Evolutionary conservation across 2,797 vertebrate genomes (phyloP).

Genomic region (Dicrostonyx torquatus): DNA sequence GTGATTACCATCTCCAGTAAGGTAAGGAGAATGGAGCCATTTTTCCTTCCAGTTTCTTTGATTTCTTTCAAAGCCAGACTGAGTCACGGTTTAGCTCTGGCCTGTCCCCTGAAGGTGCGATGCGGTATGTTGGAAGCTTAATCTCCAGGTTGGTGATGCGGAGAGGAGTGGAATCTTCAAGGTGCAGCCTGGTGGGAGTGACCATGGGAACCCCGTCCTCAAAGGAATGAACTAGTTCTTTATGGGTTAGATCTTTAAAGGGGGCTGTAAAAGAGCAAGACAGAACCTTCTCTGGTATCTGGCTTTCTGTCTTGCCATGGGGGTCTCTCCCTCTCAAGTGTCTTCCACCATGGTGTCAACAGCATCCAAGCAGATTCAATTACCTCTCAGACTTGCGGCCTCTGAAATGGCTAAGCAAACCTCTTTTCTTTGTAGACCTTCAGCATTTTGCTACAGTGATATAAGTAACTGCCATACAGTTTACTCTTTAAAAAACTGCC

Average conservation of each 20-base stretch:
- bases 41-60: slow-evolving; percentile 15
- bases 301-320: background rate
- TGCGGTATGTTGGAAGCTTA: background rate
- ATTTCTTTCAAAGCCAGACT: slow-evolving; percentile 19
- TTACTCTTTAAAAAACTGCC: background rate
- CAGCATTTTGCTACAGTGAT: background rate
- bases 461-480: background rate
- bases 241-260: background rate
- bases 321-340: background rate
- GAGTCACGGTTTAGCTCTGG: background rate
- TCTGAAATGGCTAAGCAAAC: background rate
- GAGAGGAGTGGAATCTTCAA: background rate
- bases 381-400: background rate
- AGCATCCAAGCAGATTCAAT: too few species aligned
- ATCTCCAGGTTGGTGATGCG: background rate
- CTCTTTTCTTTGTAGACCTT: background rate
- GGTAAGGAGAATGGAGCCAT: background rate
- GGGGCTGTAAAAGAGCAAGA: background rate
- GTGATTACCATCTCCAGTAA: slow-evolving; percentile 18
- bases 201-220: background rate
- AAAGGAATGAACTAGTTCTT: background rate
- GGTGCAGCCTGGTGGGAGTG: background rate
- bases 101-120: background rate
- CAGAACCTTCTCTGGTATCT: background rate
- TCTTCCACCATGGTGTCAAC: background rate